A percentile compares a stretch with the other conserved stretches of the same genome.
Conservation (phyloP, 2,113 vertebrate genomes). For the Phainopepla nitens region DNA sequence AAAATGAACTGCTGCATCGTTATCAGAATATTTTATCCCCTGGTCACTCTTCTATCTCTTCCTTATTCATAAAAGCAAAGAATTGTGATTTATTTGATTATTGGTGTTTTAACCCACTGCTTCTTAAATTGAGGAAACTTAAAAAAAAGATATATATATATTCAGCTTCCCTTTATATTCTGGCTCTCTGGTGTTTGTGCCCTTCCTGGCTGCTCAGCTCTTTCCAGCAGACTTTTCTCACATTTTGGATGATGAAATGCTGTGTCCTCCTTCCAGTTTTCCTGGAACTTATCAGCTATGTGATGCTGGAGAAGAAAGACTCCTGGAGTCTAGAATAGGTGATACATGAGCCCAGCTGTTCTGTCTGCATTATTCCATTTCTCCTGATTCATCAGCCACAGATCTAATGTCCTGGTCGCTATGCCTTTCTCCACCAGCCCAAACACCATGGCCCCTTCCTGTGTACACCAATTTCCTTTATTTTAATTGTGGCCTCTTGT, state of each 20-base stretch:
- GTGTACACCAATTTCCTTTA: neutral
- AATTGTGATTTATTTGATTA: neutral
- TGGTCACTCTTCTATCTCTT: neutral
- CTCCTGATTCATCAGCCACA: neutral
- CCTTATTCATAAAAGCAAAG: neutral
- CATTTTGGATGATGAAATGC: neutral
- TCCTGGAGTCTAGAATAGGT: neutral
- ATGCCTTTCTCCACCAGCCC: neutral
- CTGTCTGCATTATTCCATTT: neutral
- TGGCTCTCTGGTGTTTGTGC: neutral
- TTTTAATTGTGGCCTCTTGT: neutral
- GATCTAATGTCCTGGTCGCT: neutral
- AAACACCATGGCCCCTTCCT: neutral
- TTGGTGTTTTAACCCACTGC: neutral
- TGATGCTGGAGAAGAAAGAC: neutral
- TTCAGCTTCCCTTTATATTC: neutral
- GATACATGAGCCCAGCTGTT: neutral
- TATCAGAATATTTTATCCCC: conserved; percentile 9
- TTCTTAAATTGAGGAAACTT: neutral
- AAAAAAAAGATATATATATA: too few relatives aligned
- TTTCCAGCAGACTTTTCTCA: neutral
- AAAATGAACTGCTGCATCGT: neutral
- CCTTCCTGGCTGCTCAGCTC: neutral
- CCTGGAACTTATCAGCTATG: fast-evolving
- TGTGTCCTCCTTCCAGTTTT: neutral